Percentiles rank a stretch among this genome's conserved stretches.
These are phyloP conservation scores for Calameuta pallipes DNA, from an alignment of 2,888 invertebrate genomes.

Conservation along the genomic window DNA sequence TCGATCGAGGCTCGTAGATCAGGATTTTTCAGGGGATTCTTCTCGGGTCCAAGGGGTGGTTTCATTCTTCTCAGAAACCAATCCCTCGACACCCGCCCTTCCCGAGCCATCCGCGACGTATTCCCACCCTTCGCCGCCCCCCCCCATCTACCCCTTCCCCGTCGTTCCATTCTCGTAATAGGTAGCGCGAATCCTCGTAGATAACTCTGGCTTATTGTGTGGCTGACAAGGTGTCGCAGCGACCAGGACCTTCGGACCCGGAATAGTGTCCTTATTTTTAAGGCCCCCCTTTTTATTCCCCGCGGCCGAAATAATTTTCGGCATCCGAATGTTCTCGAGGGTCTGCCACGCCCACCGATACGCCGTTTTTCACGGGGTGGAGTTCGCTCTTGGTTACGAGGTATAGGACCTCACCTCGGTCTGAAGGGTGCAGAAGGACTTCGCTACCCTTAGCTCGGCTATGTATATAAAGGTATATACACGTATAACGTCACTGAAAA, in stretches of 20 bases:
- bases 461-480: no score
- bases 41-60: neutral
- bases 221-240: constrained; percentile 43
- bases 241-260: neutral
- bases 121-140: neutral
- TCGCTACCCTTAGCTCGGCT: no score
- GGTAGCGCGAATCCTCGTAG: constrained; percentile 47
- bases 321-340: neutral
- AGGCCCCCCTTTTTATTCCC: neutral
- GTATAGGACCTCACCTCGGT: no score
- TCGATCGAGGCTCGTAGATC: constrained; percentile 1
- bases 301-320: neutral
- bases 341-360: constrained; percentile 4
- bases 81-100: neutral
- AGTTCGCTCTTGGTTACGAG: neutral
- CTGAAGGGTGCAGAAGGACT: no score
- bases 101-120: no score
- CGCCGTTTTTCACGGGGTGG: constrained; percentile 3
- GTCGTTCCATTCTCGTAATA: no score
- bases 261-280: neutral
- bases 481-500: no score
- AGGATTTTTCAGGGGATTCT: neutral
- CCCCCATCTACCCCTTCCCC: neutral
- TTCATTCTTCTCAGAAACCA: constrained; percentile 4
- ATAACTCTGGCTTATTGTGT: constrained; percentile 59